These are phyloP conservation scores for Drosophila pegasa DNA, from an alignment of 2,888 invertebrate genomes.

Conservation along the genomic window DNA sequence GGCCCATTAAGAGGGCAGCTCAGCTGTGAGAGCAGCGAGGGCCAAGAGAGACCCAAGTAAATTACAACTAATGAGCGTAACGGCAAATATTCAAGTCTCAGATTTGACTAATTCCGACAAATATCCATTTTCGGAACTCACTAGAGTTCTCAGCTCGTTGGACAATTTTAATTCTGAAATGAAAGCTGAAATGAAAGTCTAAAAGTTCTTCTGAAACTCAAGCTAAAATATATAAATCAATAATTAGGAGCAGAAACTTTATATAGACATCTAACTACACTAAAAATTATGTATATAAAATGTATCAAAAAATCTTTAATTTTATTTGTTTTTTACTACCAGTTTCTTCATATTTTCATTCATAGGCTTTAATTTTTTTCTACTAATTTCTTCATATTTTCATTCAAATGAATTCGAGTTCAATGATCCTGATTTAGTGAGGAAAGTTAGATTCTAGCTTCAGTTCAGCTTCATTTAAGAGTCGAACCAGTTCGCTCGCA, in stretches of 20 bases:
- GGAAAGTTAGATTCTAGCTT: not conserved
- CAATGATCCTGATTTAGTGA: not conserved
- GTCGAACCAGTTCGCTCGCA: not conserved
- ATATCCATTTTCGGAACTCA: not conserved
- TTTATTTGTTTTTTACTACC: too few species aligned
- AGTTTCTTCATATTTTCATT: not conserved
- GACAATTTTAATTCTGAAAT: not conserved
- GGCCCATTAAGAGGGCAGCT: conserved; percentile 8
- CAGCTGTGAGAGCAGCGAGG: not conserved
- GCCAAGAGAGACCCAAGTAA: too few species aligned
- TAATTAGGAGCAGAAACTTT: not conserved
- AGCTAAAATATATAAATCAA: too few species aligned
- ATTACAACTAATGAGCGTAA: not conserved
- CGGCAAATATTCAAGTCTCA: not conserved
- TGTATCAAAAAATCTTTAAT: not conserved
- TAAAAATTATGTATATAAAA: not conserved
- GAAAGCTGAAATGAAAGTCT: not conserved
- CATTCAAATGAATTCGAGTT: not conserved
- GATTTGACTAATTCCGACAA: not conserved
- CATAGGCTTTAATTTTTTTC: too few species aligned
- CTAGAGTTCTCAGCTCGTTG: too few species aligned
- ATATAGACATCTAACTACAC: not conserved
- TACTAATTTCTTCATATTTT: not conserved
- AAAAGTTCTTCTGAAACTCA: too few species aligned
- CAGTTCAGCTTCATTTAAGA: not conserved